Evolutionary conservation across 1,140 invertebrate genomes (phyloP).

Genomic region (Cotesia glomerata): DNA sequence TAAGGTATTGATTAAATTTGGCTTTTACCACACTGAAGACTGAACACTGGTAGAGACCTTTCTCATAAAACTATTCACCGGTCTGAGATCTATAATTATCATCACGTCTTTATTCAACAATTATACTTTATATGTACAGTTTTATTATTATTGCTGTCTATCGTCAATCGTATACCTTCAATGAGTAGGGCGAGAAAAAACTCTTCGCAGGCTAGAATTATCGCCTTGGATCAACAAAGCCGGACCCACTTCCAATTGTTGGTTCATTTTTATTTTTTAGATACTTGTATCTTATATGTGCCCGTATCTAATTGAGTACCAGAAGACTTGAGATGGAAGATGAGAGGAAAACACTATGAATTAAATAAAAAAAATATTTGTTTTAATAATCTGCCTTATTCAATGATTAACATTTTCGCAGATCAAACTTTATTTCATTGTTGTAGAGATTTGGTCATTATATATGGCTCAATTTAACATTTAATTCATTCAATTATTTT

Average conservation of each 20-base stretch:
- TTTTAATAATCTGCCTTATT: not conserved
- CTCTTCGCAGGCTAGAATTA: constrained; percentile 56
- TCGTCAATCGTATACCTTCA: constrained; percentile 2
- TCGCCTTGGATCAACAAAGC: constrained; percentile 61
- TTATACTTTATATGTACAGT: not conserved
- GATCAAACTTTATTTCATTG: not conserved
- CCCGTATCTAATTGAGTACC: not conserved
- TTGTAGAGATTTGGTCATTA: no score
- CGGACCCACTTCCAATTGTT: constrained; percentile 20
- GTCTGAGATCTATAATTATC: constrained; percentile 53
- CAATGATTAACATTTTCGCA: not conserved
- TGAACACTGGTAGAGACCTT: constrained; percentile 25
- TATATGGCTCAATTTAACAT: no score
- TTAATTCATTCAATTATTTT: no score
- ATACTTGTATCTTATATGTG: not conserved
- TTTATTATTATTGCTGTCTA: constrained; percentile 36
- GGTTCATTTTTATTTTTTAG: not conserved
- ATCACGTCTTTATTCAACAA: constrained; percentile 38
- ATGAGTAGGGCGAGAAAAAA: constrained; percentile 17
- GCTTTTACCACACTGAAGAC: no score
- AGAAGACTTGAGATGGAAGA: not conserved
- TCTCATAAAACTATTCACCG: constrained; percentile 42
- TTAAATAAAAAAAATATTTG: not conserved
- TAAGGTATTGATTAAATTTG: not conserved
- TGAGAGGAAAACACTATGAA: not conserved